A percentile compares a stretch with the other conserved stretches of the same genome.
These are phyloP conservation scores for Steinernema khuongi DNA, from an alignment of 1,140 invertebrate genomes.

Conservation along the genomic window DNA sequence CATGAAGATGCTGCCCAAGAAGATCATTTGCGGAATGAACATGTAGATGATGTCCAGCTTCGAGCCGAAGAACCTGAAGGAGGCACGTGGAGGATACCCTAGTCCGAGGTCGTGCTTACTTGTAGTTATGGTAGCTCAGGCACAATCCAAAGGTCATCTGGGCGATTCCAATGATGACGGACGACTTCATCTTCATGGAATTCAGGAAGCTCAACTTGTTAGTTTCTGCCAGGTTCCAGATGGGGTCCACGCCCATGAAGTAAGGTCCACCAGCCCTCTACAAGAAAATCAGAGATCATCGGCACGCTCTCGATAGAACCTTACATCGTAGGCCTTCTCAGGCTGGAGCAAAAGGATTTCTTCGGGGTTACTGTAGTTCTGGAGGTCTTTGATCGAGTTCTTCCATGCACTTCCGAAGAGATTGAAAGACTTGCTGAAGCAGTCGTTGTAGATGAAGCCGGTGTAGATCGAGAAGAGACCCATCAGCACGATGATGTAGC, in stretches of 20 bases:
- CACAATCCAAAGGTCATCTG: constrained; percentile 96
- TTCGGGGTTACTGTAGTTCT: neutral
- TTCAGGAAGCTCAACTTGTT: constrained; percentile 97
- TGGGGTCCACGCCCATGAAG: constrained; percentile 57
- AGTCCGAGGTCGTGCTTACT: constrained; percentile 49
- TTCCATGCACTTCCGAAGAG: constrained; percentile 83
- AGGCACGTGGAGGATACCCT: neutral
- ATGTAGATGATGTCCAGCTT: constrained; percentile 73
- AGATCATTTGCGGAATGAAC: constrained; percentile 87
- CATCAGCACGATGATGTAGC: constrained; percentile 96
- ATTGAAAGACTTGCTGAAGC: constrained; percentile 91
- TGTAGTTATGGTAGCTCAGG: constrained; percentile 81
- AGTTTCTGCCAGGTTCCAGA: constrained; percentile 68
- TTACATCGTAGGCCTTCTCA: constrained; percentile 33
- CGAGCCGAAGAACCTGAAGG: constrained; percentile 54
- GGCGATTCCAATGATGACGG: constrained; percentile 86
- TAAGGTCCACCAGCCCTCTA: constrained; percentile 39
- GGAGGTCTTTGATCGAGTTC: constrained; percentile 60
- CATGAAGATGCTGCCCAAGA: constrained; percentile 80
- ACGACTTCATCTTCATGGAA: constrained; percentile 97
- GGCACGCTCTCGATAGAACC: neutral
- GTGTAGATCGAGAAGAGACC: constrained; percentile 94
- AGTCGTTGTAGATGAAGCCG: constrained; percentile 93
- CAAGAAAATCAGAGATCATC: neutral
- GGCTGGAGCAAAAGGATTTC: constrained; percentile 28